Conservation (phyloP, 2,797 vertebrate species). For the Danio albolineatus region DNA sequence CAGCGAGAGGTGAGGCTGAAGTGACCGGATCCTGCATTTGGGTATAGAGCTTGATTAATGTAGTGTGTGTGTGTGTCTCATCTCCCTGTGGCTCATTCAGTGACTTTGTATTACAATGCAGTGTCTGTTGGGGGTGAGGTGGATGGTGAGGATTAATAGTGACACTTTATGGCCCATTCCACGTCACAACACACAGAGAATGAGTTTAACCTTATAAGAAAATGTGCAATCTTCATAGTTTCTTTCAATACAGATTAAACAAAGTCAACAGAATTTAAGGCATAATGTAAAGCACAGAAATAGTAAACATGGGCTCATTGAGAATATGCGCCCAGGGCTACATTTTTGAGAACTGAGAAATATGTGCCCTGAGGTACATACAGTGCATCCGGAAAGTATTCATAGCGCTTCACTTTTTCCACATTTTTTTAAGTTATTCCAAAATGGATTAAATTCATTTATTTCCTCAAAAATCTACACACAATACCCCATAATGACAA, state of each 20-base stretch:
- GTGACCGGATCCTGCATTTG: slow-evolving; percentile 69
- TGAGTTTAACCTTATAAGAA: not conserved
- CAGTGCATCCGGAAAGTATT: too few relatives aligned
- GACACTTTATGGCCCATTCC: slow-evolving; percentile 64
- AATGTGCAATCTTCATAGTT: not conserved
- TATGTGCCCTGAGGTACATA: too few relatives aligned
- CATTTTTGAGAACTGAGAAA: too few relatives aligned
- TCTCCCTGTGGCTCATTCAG: slow-evolving; percentile 60
- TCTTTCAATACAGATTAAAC: not conserved
- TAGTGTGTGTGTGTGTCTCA: slow-evolving; percentile 50
- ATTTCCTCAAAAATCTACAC: too few relatives aligned
- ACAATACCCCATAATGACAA: too few relatives aligned
- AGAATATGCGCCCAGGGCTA: too few relatives aligned
- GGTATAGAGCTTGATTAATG: slow-evolving; percentile 74
- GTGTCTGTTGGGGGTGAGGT: slow-evolving; percentile 66
- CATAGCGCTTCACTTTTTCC: too few relatives aligned
- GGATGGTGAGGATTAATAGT: slow-evolving; percentile 72
- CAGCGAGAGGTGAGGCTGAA: slow-evolving; percentile 61
- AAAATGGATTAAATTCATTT: too few relatives aligned
- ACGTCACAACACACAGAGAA: slow-evolving; percentile 9
- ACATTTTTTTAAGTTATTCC: too few relatives aligned
- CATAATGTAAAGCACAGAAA: not conserved
- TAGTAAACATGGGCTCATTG: not conserved
- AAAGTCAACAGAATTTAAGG: not conserved
- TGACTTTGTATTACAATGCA: slow-evolving; percentile 77